Evolutionary conservation across 2,797 vertebrate genomes (phyloP).

Genomic region (Acomys russatus): DNA sequence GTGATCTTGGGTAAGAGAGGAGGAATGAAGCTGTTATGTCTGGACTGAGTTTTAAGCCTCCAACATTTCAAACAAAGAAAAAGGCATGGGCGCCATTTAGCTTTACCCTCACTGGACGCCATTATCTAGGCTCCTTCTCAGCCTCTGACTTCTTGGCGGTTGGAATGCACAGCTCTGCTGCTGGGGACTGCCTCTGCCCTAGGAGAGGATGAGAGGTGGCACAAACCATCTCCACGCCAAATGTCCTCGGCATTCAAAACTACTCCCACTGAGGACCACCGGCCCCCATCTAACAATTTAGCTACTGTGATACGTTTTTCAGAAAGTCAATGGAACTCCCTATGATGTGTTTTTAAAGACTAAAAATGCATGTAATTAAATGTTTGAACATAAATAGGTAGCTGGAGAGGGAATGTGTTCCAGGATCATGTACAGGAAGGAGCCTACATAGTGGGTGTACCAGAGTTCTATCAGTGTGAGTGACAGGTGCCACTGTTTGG

Average conservation of each 20-base stretch:
- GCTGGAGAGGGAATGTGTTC: neutral
- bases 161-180: neutral
- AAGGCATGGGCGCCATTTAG: neutral
- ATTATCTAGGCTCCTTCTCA: neutral
- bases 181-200: neutral
- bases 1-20: neutral
- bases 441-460: neutral
- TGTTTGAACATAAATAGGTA: neutral
- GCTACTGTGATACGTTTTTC: neutral
- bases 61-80: neutral
- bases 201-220: neutral
- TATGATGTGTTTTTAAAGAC: neutral
- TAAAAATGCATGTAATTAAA: constrained; percentile 43
- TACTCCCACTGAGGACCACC: neutral
- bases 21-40: neutral
- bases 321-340: neutral
- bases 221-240: neutral
- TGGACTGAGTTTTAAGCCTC: neutral
- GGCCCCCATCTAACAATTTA: neutral
- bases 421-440: neutral
- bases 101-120: neutral
- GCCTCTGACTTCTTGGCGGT: neutral
- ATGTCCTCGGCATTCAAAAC: neutral
- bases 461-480: neutral
- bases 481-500: neutral